Evolutionary conservation across 2,888 invertebrate genomes (phyloP), one percentile per base, ranked within the genome.

Genomic region (Catocala sponsa): DNA sequence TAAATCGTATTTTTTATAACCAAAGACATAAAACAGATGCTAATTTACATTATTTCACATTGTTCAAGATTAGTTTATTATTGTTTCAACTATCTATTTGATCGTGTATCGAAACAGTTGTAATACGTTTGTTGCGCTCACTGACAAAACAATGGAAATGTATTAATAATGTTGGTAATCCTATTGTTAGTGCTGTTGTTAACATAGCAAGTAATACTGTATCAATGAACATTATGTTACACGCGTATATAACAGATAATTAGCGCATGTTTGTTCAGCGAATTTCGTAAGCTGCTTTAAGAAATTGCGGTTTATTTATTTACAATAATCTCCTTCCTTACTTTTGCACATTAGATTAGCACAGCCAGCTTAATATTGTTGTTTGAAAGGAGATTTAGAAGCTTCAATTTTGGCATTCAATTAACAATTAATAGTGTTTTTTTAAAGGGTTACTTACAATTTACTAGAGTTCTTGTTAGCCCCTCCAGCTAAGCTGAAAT

Each of bases 101-200:
- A 56, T 61, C 52, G 42, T 46, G 47, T 52, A 61, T 56, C 43
- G 12, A 25, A 25, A 25, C 41, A 43, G 47, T 42, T 41, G 25
- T 6, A 44, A 44, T 13, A 44, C 43, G 38, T 25, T 33, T 32
- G 25, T 12, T 41, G 11, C 38, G 33, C 11, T 12, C 47, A 51
- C 52, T 51, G 46, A 50, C 55, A 52, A 46, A 56, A 61, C 61
- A 61, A 61, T 56, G 15, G 54, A 12, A 12, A 15, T 38, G 52
- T 52, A 61, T 52, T 56, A 55, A 50, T 51, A 47, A 33, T 52
- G 53, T 38, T 38, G 35, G 7, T 53, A 48, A 59, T 53, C 33
- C 53, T 33, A 46, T 51, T 53, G 55, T 56, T 46, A 42, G 55
- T 61, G 33, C 9, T 33, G 10, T n/a, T 46, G 54, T 41, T 32